A percentile compares a stretch with the other conserved stretches of the same genome.
These are phyloP conservation scores for Drosophila funebris DNA, from an alignment of 1,140 invertebrate genomes.

Conservation along the genomic window DNA sequence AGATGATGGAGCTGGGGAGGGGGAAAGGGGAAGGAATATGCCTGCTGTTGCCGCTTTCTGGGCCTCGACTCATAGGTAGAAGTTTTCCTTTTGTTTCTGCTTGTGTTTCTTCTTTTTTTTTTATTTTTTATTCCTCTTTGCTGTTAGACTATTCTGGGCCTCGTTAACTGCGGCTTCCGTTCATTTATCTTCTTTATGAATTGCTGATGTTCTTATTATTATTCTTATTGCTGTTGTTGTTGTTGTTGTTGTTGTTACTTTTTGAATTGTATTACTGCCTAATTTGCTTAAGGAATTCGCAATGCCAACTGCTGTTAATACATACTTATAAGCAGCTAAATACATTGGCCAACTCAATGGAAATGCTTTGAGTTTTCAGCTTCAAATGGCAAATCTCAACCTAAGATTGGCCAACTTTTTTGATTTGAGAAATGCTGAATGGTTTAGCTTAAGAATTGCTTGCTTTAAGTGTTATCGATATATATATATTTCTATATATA, in stretches of 20 bases:
- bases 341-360: not conserved
- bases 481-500: no score
- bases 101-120: not conserved
- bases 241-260: slow-evolving; percentile 5
- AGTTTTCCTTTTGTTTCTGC: slow-evolving; percentile 27
- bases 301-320: slow-evolving; percentile 21
- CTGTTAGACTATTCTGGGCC: slow-evolving; percentile 6
- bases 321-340: not conserved
- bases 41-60: slow-evolving; percentile 7
- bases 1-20: not conserved
- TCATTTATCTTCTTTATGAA: slow-evolving; percentile 62
- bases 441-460: no score
- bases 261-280: slow-evolving; percentile 6
- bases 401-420: no score
- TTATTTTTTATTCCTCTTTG: not conserved
- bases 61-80: not conserved
- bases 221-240: slow-evolving; percentile 2
- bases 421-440: no score
- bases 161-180: slow-evolving; percentile 44
- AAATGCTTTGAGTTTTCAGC: not conserved
- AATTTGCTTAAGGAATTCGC: slow-evolving; percentile 42
- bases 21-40: not conserved
- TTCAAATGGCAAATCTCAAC: no score
- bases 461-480: no score
- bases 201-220: slow-evolving; percentile 33